phyloP scores from a whole-genome alignment of 1,140 invertebrate genomes.

The Bacillus rossius region DNA sequence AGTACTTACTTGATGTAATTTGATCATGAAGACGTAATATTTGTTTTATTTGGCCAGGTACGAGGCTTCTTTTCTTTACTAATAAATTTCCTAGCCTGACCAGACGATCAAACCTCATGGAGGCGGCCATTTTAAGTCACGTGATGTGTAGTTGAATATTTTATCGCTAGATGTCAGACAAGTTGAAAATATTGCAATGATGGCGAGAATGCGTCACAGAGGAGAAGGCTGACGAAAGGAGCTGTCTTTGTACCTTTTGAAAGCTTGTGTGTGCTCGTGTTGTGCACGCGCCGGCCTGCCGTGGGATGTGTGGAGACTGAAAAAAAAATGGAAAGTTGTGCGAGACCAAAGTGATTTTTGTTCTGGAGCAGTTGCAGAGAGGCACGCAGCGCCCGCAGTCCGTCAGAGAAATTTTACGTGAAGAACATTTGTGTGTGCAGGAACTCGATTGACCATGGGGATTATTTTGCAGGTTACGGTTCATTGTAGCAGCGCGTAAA shows the following conservation, averaged over 20 bases:
- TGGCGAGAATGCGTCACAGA: constrained; percentile 6
- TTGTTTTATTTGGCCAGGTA: not conserved
- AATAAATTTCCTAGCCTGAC: constrained; percentile 10
- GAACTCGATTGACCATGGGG: no score
- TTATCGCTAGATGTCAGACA: constrained; percentile 11
- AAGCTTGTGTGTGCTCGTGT: not conserved
- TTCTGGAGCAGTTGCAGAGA: no score
- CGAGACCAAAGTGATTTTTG: no score
- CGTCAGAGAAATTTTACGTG: no score
- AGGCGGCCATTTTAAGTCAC: constrained; percentile 16
- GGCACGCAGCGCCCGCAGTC: no score
- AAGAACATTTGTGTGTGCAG: no score
- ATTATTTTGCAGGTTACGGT: no score
- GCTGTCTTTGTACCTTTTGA: constrained; percentile 6
- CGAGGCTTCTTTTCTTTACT: not conserved
- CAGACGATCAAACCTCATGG: constrained; percentile 6
- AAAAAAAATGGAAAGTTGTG: no score
- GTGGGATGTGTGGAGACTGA: not conserved
- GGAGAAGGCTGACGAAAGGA: constrained; percentile 3
- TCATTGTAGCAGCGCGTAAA: no score
- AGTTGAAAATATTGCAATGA: not conserved
- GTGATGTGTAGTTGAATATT: constrained; percentile 12
- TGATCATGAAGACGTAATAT: not conserved
- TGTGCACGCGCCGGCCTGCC: constrained; percentile 10
- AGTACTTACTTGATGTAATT: not conserved